Percentiles rank a stretch among this genome's conserved stretches.
Evolutionary conservation across 2,113 vertebrate genomes (phyloP).

Genomic region (Sebastes fasciatus): DNA sequence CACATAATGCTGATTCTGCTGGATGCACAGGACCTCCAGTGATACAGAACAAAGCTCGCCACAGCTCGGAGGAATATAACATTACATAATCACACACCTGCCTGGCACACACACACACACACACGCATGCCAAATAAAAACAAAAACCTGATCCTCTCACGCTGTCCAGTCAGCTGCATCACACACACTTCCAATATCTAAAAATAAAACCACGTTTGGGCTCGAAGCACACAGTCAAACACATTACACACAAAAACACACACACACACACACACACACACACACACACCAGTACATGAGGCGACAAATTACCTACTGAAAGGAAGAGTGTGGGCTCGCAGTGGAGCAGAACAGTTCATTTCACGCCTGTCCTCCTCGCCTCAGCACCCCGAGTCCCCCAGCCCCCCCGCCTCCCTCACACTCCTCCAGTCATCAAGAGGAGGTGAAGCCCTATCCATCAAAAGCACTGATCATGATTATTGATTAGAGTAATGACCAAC

Average conservation of each 20-base stretch:
- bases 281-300: constrained; percentile 73
- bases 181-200: constrained; percentile 52
- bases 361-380: constrained; percentile 97
- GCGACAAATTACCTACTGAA: constrained; percentile 94
- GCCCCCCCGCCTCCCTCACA: constrained; percentile 34
- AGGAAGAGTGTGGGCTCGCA: constrained; percentile 93
- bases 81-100: constrained; percentile 72
- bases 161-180: constrained; percentile 47
- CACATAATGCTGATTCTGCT: constrained; percentile 83
- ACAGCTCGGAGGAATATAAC: constrained; percentile 64
- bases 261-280: constrained; percentile 45
- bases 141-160: constrained; percentile 44
- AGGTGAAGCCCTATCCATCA: constrained; percentile 87
- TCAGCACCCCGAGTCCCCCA: constrained; percentile 79
- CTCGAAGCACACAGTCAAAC: constrained; percentile 46
- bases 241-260: constrained; percentile 50
- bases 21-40: constrained; percentile 73
- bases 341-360: constrained; percentile 99
- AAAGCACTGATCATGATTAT: constrained; percentile 76
- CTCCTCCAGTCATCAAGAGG: constrained; percentile 62
- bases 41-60: constrained; percentile 73
- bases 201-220: constrained; percentile 59
- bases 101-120: constrained; percentile 27
- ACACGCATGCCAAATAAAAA: constrained; percentile 44
- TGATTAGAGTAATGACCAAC: constrained; percentile 70